Conservation (phyloP, 2,888 invertebrate genomes). For the Ectemnius continuus region DNA sequence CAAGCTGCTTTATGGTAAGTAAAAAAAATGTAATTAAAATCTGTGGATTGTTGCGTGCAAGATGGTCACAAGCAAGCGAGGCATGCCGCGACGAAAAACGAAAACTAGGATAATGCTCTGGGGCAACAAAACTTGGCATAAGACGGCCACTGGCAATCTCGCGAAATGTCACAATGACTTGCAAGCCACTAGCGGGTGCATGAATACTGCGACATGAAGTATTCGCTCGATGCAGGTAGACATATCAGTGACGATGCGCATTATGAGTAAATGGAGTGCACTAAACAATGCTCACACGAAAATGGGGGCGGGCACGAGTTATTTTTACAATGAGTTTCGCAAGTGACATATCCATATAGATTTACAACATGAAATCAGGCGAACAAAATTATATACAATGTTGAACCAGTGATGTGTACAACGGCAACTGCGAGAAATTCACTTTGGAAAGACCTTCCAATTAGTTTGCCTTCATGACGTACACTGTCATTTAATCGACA, state of each 20-base stretch:
- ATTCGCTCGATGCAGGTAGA: slow-evolving; percentile 29
- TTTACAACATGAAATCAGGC: slow-evolving; percentile 41
- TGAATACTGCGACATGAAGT: slow-evolving; percentile 47
- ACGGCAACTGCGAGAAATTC: too few relatives aligned
- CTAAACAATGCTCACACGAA: slow-evolving; percentile 40
- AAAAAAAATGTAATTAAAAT: slow-evolving; percentile 13
- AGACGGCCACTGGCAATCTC: slow-evolving; percentile 6
- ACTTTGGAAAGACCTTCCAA: too few relatives aligned
- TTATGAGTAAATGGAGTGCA: slow-evolving; percentile 31
- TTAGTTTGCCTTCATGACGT: too few relatives aligned
- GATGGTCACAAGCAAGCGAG: slow-evolving; percentile 64
- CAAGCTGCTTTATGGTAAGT: slow-evolving; percentile 9
- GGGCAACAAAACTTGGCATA: slow-evolving; percentile 10
- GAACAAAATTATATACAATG: slow-evolving; percentile 46
- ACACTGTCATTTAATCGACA: too few relatives aligned
- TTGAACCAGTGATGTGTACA: not conserved
- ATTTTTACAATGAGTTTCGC: slow-evolving; percentile 43
- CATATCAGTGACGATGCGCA: slow-evolving; percentile 28
- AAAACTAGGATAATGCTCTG: slow-evolving; percentile 21
- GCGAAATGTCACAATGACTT: slow-evolving; percentile 18
- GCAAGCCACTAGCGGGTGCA: slow-evolving; percentile 25
- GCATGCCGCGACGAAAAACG: slow-evolving; percentile 46
- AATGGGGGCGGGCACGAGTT: slow-evolving; percentile 23
- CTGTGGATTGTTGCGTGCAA: slow-evolving; percentile 62
- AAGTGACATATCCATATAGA: slow-evolving; percentile 33